Evolutionary conservation across 2,888 invertebrate species (phyloP).

Genomic region (Dicranocentrus wangi): DNA sequence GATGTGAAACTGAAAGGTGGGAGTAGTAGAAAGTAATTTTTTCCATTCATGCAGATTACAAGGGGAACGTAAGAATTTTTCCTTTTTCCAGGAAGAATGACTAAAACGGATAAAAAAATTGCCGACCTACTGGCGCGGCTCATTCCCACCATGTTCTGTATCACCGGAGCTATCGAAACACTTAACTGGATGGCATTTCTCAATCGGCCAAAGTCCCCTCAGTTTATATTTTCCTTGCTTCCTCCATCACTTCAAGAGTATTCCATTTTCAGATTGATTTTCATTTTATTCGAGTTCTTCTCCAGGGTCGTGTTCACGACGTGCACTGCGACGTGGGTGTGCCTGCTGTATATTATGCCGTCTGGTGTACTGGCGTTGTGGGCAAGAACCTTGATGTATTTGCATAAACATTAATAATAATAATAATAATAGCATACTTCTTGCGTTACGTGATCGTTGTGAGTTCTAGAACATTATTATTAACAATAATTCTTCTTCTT

Average conservation of each 20-base stretch:
- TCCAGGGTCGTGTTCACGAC: slow-evolving; percentile 24
- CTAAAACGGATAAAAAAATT: slow-evolving; percentile 5
- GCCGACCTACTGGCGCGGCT: slow-evolving; percentile 10
- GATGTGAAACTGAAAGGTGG: slow-evolving; percentile 38
- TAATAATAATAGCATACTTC: too few relatives aligned
- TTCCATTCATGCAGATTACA: too few relatives aligned
- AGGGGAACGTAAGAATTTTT: not conserved
- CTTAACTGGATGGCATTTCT: slow-evolving; percentile 21
- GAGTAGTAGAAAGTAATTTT: not conserved
- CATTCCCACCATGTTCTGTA: not conserved
- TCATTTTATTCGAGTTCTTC: slow-evolving; percentile 26
- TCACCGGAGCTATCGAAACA: not conserved
- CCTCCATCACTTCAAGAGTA: slow-evolving; percentile 6
- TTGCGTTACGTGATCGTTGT: too few relatives aligned
- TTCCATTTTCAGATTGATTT: not conserved
- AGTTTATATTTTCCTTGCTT: slow-evolving; percentile 24
- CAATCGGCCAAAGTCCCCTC: slow-evolving; percentile 1
- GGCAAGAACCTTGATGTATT: slow-evolving; percentile 26
- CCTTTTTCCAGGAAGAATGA: slow-evolving; percentile 28
- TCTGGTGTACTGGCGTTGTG: slow-evolving; percentile 27
- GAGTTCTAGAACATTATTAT: not conserved
- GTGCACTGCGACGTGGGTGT: slow-evolving; percentile 2
- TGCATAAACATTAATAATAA: not conserved
- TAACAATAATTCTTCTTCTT: not conserved
- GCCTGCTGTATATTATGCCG: slow-evolving; percentile 22